Evolutionary conservation across 2,888 invertebrate genomes (phyloP).

Genomic region (Caenorhabditis afra): DNA sequence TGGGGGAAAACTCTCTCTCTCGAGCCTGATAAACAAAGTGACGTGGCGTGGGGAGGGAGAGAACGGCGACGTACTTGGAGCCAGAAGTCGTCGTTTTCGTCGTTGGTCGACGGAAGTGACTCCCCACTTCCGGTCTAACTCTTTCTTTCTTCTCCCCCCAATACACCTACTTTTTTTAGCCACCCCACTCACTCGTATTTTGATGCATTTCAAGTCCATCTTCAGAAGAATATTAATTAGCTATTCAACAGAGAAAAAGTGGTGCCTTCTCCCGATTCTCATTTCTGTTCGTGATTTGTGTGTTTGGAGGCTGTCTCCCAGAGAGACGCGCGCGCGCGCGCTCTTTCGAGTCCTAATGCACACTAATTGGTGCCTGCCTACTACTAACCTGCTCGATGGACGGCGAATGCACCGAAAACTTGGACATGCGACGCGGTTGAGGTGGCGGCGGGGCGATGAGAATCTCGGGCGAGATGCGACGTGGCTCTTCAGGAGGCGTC

Average conservation of each 20-base stretch:
- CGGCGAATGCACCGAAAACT: constrained; percentile 72
- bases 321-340: constrained; percentile 2
- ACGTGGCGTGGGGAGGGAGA: constrained; percentile 32
- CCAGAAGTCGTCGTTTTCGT: background rate
- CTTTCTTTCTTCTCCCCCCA: background rate
- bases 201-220: constrained; percentile 4
- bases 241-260: constrained; percentile 24
- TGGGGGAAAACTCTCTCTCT: background rate
- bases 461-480: constrained; percentile 36
- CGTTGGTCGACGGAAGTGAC: constrained; percentile 48
- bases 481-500: constrained; percentile 40
- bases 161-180: constrained; percentile 21
- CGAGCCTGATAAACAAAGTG: constrained; percentile 39
- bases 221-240: constrained; percentile 45
- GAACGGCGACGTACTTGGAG: constrained; percentile 7
- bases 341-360: constrained; percentile 15
- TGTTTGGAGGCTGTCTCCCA: constrained; percentile 6
- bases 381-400: constrained; percentile 76
- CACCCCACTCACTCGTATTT: constrained; percentile 4
- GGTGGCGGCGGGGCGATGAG: constrained; percentile 49
- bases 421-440: constrained; percentile 62
- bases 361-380: constrained; percentile 25
- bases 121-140: constrained; percentile 42
- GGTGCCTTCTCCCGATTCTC: constrained; percentile 6
- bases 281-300: constrained; percentile 5